Evolutionary conservation across 2,113 vertebrate species (phyloP).

Genomic region (Cyanoramphus novaezelandiae): DNA sequence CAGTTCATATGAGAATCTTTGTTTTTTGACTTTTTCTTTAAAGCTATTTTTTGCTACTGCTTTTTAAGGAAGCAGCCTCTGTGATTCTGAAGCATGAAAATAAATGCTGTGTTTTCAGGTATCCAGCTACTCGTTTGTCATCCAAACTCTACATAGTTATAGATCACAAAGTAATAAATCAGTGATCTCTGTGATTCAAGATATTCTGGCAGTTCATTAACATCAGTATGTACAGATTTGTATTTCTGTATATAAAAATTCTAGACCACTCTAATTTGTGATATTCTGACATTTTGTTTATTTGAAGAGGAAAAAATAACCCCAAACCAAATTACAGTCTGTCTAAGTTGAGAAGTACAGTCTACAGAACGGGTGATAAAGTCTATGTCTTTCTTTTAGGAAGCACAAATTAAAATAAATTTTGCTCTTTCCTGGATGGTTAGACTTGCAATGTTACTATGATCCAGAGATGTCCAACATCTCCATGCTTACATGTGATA

Average conservation of each 20-base stretch:
- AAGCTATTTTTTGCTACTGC: neutral
- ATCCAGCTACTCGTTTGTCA: neutral
- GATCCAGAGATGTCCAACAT: neutral
- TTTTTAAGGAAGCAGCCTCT: neutral
- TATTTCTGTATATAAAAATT: neutral
- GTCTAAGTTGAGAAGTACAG: neutral
- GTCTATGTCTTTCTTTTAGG: neutral
- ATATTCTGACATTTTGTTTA: neutral
- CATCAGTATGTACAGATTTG: neutral
- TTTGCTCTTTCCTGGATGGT: conserved; percentile 10
- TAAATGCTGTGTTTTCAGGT: neutral
- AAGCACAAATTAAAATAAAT: neutral
- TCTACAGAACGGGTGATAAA: neutral
- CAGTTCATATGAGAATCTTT: neutral
- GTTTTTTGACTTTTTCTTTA: neutral
- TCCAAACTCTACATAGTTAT: neutral
- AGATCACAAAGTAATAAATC: neutral
- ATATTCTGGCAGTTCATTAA: neutral
- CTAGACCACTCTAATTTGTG: neutral
- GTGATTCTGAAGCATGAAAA: neutral
- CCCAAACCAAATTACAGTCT: neutral
- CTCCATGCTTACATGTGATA: neutral
- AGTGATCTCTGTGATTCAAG: neutral
- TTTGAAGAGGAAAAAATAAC: neutral
- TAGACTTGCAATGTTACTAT: neutral